Conservation (phyloP, 2,888 invertebrate genomes). For the Lissocephala sabroskyi region DNA sequence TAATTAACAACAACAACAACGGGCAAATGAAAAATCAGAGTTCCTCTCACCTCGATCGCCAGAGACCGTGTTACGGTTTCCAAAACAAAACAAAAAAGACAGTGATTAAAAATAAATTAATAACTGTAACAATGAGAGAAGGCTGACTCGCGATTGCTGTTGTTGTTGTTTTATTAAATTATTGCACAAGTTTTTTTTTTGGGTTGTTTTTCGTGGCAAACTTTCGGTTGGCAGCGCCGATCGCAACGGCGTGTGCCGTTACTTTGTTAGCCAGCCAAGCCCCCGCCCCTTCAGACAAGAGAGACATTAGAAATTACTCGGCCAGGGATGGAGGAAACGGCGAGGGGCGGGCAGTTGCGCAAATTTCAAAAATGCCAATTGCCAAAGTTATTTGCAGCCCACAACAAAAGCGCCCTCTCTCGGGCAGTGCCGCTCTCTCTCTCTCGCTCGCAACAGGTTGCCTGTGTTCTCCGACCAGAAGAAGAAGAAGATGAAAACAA, state of each 20-base stretch:
- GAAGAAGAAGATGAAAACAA: conserved; percentile 25
- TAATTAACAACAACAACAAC: conserved; percentile 15
- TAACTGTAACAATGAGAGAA: conserved; percentile 10
- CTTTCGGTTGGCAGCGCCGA: conserved; percentile 8
- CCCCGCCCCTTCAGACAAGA: not conserved
- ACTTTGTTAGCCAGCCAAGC: conserved; percentile 20
- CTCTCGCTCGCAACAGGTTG: conserved; percentile 13
- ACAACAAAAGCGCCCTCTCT: not conserved
- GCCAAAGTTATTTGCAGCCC: conserved; percentile 39
- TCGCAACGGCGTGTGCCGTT: conserved; percentile 48
- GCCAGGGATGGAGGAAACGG: too few species aligned
- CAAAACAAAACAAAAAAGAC: conserved; percentile 33
- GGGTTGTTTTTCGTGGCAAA: not conserved
- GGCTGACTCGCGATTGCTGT: not conserved
- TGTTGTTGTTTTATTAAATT: conserved; percentile 5
- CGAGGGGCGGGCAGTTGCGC: conserved; percentile 35
- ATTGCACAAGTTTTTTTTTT: not conserved
- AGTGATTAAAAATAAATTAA: conserved; percentile 35
- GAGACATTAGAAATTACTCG: too few species aligned
- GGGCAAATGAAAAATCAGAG: too few species aligned
- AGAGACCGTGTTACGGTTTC: conserved; percentile 27
- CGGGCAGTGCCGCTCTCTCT: not conserved
- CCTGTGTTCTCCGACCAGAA: conserved; percentile 6
- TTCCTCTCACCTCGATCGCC: too few species aligned
- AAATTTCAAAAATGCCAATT: conserved; percentile 56